A percentile compares a stretch with the other conserved stretches of the same genome.
These are phyloP conservation scores for Bombus pascuorum DNA, from an alignment of 1,140 invertebrate genomes.

Conservation along the genomic window DNA sequence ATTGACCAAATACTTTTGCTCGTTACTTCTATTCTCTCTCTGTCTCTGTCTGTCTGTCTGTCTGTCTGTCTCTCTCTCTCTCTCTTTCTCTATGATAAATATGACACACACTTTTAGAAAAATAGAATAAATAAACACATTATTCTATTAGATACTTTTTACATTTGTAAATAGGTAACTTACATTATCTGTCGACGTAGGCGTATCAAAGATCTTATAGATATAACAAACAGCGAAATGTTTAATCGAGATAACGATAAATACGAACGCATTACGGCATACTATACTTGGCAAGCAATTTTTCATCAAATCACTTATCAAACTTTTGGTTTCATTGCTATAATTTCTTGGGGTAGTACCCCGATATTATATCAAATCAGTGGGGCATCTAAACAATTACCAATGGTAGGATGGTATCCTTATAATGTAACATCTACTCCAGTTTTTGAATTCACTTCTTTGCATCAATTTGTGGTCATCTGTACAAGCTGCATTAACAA, in stretches of 20 bases:
- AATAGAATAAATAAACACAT: not conserved
- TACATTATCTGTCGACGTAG: slow-evolving; percentile 56
- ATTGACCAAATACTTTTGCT: not conserved
- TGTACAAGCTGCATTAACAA: slow-evolving; percentile 79
- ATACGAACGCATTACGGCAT: slow-evolving; percentile 52
- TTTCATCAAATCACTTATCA: slow-evolving; percentile 70
- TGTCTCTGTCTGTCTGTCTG: too few relatives aligned
- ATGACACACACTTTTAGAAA: not conserved
- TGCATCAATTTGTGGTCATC: slow-evolving; percentile 79
- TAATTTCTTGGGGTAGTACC: slow-evolving; percentile 63
- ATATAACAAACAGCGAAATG: slow-evolving; percentile 44
- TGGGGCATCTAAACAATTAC: slow-evolving; percentile 50
- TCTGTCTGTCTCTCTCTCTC: too few relatives aligned
- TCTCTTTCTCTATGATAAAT: too few relatives aligned
- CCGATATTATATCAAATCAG: slow-evolving; percentile 56
- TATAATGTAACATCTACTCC: slow-evolving; percentile 80
- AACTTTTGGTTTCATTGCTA: slow-evolving; percentile 56
- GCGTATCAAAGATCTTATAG: slow-evolving; percentile 64
- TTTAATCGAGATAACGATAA: slow-evolving; percentile 60
- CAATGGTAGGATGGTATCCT: slow-evolving; percentile 80
- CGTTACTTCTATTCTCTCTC: too few relatives aligned
- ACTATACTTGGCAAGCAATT: slow-evolving; percentile 69
- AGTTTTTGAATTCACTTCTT: slow-evolving; percentile 81
- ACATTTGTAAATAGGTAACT: slow-evolving; percentile 40
- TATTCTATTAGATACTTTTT: not conserved